A percentile compares a stretch with the other conserved stretches of the same genome.
phyloP scores from a whole-genome alignment of 2,888 invertebrate genomes.

The Amaurobius ferox region DNA sequence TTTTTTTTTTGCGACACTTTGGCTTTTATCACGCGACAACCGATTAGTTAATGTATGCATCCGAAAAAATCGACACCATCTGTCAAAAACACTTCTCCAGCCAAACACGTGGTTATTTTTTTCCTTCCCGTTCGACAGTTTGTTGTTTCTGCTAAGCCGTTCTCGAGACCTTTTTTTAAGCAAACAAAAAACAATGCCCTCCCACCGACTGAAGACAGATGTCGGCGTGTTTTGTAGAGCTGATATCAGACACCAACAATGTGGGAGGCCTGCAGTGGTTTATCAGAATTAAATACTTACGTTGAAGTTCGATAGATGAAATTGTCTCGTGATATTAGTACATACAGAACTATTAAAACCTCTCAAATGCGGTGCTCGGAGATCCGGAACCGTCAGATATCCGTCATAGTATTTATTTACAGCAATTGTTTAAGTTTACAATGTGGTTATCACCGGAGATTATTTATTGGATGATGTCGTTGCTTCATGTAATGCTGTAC shows the following conservation, averaged over 20 bases:
- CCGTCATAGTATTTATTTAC: no score
- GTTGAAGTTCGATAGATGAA: no score
- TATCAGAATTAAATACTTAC: background rate
- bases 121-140: slow-evolving; percentile 16
- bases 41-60: slow-evolving; percentile 42
- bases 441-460: no score
- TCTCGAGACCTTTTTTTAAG: background rate
- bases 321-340: no score
- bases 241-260: background rate
- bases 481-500: no score
- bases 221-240: slow-evolving; percentile 12
- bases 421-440: no score
- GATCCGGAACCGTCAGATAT: no score
- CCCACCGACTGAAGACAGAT: slow-evolving; percentile 49
- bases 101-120: slow-evolving; percentile 37
- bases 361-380: no score
- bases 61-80: slow-evolving; percentile 44
- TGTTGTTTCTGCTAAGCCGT: slow-evolving; percentile 44
- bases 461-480: no score
- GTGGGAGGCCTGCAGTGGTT: slow-evolving; percentile 4
- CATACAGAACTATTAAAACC: no score
- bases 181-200: slow-evolving; percentile 46
- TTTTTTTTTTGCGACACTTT: no score
- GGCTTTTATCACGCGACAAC: background rate
- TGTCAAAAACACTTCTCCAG: slow-evolving; percentile 61